Base-by-base conservation (phyloP, 2,888 invertebrate genomes). In the Dermolepida albohirtum region DNA sequence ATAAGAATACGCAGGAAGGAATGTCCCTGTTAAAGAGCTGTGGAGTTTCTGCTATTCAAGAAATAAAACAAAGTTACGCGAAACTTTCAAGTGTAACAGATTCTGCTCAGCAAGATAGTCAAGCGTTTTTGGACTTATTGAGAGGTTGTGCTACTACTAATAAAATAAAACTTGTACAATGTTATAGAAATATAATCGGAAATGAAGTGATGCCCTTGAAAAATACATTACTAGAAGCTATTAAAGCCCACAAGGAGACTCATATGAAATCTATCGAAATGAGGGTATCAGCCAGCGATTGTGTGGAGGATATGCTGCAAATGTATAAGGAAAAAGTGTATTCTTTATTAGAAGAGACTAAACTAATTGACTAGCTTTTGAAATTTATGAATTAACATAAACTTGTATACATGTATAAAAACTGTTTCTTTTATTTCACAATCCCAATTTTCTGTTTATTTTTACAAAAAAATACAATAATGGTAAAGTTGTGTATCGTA, bases 181-280 rank as follows among this genome's bases (percentile, higher is more conserved):
- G 81, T 64, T 81, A 81, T 68, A 78, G 76, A 68, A 75, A 76
- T 22, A 75, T 80, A 14, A 80, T 81, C 44, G 55, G 47, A 5
- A 64, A 69, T n/a, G 74, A 77, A 27, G 75, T 81, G 1, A 63
- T 72, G 41, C 80, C 82, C 0, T 74, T 80, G 11, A 82, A 81
- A 71, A 55, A 64, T 8, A 70, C 73, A 17, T 55, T 82, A n/a
- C 66, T 81, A 68, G 72, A 76, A 5, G 77, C 78, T 11, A 76
- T 81, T 16, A 73, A 75, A 17, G 72, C 71, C 5, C 80, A 81
- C 70, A 78, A 76, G 55, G 43, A 41, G 4, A 76, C 75, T 5
- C 78, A 80, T 66, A 68, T 76, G 44, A 74, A 74, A 64, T 73
- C 76, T 5, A 76, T 80, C 40, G 62, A 63, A 41, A 71, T 80